phyloP scores from a whole-genome alignment of 1,140 invertebrate genomes.

The Antheraea mylitta region DNA sequence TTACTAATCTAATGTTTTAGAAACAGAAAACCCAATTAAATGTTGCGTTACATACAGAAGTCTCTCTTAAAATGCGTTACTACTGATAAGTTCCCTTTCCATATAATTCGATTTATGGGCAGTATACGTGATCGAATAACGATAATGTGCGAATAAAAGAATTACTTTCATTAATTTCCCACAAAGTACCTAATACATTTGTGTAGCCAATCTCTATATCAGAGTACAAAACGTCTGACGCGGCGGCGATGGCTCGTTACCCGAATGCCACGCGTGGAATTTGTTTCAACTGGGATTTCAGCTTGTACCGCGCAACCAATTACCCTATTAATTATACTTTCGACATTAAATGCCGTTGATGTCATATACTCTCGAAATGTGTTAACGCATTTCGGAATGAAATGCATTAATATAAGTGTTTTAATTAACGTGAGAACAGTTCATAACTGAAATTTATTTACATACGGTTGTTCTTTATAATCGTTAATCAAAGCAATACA shows the following conservation, averaged over 20 bases:
- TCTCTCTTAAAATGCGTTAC: too few species aligned
- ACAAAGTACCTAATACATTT: neutral
- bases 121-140: neutral
- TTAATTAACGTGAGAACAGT: too few species aligned
- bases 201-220: neutral
- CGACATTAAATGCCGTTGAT: neutral
- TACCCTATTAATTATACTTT: constrained; percentile 9
- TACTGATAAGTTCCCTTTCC: too few species aligned
- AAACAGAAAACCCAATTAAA: too few species aligned
- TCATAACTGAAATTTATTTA: too few species aligned
- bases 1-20: too few species aligned
- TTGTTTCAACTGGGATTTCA: constrained; percentile 4
- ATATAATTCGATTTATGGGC: neutral
- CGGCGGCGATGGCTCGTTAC: constrained; percentile 4
- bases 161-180: neutral
- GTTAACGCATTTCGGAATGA: neutral
- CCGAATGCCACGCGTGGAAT: neutral
- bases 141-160: neutral
- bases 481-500: too few species aligned
- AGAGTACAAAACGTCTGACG: neutral
- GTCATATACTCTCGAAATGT: neutral
- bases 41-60: too few species aligned
- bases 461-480: too few species aligned
- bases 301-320: neutral
- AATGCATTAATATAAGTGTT: too few species aligned